phyloP scores from a whole-genome alignment of 2,113 vertebrate species.

The Eidolon helvum region DNA sequence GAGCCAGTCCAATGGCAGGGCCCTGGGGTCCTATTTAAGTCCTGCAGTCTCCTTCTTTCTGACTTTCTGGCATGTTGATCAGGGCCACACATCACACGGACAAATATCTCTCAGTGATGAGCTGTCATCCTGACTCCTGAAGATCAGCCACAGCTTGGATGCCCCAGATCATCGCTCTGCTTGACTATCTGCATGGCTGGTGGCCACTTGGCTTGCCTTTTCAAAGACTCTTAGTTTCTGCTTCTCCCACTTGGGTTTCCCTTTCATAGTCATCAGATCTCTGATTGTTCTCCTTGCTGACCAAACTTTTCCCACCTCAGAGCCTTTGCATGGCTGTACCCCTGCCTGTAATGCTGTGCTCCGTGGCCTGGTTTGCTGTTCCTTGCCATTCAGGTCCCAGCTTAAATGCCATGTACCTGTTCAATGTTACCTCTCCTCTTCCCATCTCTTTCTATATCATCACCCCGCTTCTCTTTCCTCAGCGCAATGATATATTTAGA shows the following conservation, averaged over 20 bases:
- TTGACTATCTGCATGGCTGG: neutral
- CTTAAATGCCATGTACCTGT: neutral
- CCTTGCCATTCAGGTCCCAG: neutral
- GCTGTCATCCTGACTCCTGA: neutral
- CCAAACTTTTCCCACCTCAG: neutral
- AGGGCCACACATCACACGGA: neutral
- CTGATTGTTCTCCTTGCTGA: neutral
- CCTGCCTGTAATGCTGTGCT: neutral
- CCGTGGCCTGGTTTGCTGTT: neutral
- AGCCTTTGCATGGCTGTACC: neutral
- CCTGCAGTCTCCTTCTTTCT: neutral
- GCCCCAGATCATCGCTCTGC: neutral
- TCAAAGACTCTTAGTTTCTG: neutral
- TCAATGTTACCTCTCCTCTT: neutral
- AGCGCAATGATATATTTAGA: neutral
- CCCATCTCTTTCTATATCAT: neutral
- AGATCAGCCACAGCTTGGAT: neutral
- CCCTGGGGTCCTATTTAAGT: neutral
- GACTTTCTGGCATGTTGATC: neutral
- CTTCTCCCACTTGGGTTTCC: neutral
- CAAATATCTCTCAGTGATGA: neutral
- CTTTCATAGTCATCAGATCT: neutral
- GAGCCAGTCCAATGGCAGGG: neutral
- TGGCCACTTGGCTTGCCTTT: neutral
- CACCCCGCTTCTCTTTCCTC: neutral